Evolutionary conservation across 2,797 vertebrate genomes (phyloP).

Genomic region (Thalassophryne amazonica): DNA sequence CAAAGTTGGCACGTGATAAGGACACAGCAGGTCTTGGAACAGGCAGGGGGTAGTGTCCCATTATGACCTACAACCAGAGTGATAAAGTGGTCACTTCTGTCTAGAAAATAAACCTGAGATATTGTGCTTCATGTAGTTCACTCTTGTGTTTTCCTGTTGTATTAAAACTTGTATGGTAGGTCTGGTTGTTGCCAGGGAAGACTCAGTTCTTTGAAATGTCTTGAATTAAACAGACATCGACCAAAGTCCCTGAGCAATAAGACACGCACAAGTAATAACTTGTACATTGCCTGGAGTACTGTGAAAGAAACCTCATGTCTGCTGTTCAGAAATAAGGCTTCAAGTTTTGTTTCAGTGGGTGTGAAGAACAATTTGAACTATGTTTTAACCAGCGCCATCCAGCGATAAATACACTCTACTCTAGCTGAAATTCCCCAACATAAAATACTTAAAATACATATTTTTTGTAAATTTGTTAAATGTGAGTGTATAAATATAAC

Average conservation of each 20-base stretch:
- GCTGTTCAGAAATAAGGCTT: neutral
- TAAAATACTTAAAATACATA: no score
- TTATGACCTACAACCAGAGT: conserved; percentile 32
- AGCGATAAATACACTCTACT: no score
- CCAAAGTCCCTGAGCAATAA: conserved; percentile 18
- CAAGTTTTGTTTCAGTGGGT: no score
- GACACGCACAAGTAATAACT: conserved; percentile 6
- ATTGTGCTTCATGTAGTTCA: conserved; percentile 53
- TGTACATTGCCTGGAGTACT: neutral
- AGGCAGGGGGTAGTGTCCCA: conserved; percentile 8
- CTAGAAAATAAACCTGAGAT: conserved; percentile 59
- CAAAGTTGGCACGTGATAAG: neutral
- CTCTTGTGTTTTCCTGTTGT: conserved; percentile 56
- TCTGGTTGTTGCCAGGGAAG: conserved; percentile 59
- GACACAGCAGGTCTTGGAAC: conserved; percentile 11
- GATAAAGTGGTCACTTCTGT: neutral
- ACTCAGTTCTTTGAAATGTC: conserved; percentile 53
- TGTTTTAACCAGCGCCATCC: no score
- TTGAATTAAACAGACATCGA: conserved; percentile 43
- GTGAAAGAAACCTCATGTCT: neutral
- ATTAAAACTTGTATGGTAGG: conserved; percentile 51
- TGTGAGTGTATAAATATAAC: no score
- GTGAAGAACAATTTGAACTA: no score
- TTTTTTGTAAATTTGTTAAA: no score
- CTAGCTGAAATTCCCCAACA: no score